Evolutionary conservation across 2,888 invertebrate genomes (phyloP), one percentile per base, ranked within the genome.

Genomic region (Ormyrus pomaceus): DNA sequence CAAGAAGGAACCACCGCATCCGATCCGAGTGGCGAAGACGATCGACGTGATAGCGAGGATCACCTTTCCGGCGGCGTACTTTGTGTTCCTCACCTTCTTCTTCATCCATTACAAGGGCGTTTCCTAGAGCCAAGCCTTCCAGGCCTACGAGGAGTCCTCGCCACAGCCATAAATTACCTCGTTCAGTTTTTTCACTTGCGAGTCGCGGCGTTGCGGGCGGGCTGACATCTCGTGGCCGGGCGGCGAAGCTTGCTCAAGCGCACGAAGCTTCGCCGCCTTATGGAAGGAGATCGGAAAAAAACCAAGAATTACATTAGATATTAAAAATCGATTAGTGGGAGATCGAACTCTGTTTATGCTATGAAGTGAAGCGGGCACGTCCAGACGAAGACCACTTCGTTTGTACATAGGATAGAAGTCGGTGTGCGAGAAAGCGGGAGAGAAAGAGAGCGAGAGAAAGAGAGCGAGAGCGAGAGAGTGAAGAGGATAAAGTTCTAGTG

Each of bases 1-100:
- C 89, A 96, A 96, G 92, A 96, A 96, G 92, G 96, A 97, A 91
- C 96, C 96, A 83, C 96, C 97, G 68, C 97, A 97, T 92, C 97
- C 97, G 82, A 97, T 97, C 88, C 94, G 97, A 87, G 96, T 97
- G 88, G 97, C 97, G 86, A 97, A 97, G 93, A 97, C 97, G 82
- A 97, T 97, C 91, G 97, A 97, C 92, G 97, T 97, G 87, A 97
- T 98, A 90, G 97, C 97, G 82, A 94, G 97, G 91, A 96, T 97
- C 91, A 97, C 97, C 87, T 98, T 98, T 93, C 97, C 97, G 87
- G 95, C 96, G 87, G 97, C 97, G 89, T 98, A 96, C 92, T 95
- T 96, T 90, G 95, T 97, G 91, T 98, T 98, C 93, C 95, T 98
- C 89, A 95, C 97, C 91, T 97, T 97, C 93, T 98, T 98, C 94